Evolutionary conservation across 1,140 invertebrate species (phyloP), one percentile per base, ranked within the genome.

Genomic region (Papilio aristodemus): DNA sequence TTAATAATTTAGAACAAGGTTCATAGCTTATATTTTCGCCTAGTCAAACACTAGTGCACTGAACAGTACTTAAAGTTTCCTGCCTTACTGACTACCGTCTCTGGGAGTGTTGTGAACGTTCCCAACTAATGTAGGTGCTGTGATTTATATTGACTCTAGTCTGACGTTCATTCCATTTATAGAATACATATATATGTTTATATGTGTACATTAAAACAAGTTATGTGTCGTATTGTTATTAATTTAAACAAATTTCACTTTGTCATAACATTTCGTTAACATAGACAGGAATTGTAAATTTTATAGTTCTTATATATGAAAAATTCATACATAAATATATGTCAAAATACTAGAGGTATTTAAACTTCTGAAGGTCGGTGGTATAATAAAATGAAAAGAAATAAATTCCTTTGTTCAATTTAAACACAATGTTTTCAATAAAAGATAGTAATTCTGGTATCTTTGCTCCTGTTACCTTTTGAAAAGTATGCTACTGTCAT

Each of bases 71-170:
- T 32, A 32, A 32, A 6, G 27, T 79, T 80, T 78, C 69, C 77
- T 84, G 83, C 83, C 83, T 85, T 85, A 81, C 71, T 79, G 78
- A 57, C 62, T 70, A 70, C 80, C 79, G 79, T 80, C 76, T 76
- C 64, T 67, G 59, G 76, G 72, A 77, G 72, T 84, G 80, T 86
- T 86, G 66, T 74, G 64, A 83, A 84, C 79, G 80, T 83, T 81
- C 84, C 73, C 38, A 72, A 72, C 72, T 57, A 71, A 71, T 73
- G 62, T 75, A 78, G 73, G 77, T 80, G 83, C 84, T 86, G 84
- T 86, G 83, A 86, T 85, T 81, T 69, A 75, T 71, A 78, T 67
- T 79, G 70, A 69, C 70, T 78, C 76, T 85, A 83, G 79, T 81
- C 79, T 79, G 71, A 80, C 76, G 69, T 81, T 72, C 81, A 84